phyloP scores from a whole-genome alignment of 2,888 invertebrate genomes.

The Fragum fragum region DNA sequence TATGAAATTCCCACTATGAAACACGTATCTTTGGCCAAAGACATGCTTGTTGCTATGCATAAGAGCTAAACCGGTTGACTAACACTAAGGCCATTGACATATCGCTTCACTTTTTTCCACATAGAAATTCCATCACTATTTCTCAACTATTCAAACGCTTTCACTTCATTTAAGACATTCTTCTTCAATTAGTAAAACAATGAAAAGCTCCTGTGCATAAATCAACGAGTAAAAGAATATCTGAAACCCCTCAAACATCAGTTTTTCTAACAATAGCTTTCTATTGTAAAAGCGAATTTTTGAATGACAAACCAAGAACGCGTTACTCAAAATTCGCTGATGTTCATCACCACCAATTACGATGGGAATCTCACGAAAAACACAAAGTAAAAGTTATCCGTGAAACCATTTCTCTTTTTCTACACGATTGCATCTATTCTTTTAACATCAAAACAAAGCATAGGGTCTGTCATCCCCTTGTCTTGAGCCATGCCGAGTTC shows the following conservation, averaged over 20 bases:
- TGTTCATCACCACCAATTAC: conserved; percentile 24
- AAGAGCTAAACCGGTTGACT: too few relatives aligned
- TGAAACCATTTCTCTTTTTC: conserved; percentile 47
- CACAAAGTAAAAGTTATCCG: conserved; percentile 27
- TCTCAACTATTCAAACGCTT: too few relatives aligned
- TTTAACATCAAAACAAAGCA: conserved; percentile 13
- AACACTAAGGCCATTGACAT: too few relatives aligned
- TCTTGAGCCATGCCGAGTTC: conserved; percentile 4
- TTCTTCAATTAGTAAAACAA: neutral
- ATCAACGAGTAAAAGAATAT: neutral
- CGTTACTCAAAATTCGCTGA: neutral
- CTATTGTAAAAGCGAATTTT: neutral
- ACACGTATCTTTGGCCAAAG: too few relatives aligned
- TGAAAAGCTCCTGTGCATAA: neutral
- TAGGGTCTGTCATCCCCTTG: conserved; percentile 10
- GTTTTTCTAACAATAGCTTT: neutral
- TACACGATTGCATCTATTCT: conserved; percentile 35
- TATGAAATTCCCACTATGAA: too few relatives aligned
- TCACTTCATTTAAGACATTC: too few relatives aligned
- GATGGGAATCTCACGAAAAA: conserved; percentile 16
- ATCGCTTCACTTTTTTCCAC: too few relatives aligned
- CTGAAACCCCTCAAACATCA: neutral
- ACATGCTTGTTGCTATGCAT: too few relatives aligned
- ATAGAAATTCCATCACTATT: too few relatives aligned
- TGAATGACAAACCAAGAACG: neutral